Evolutionary conservation across 2,888 invertebrate species (phyloP), one percentile per base, ranked within the genome.

Genomic region (Clivina fossor): DNA sequence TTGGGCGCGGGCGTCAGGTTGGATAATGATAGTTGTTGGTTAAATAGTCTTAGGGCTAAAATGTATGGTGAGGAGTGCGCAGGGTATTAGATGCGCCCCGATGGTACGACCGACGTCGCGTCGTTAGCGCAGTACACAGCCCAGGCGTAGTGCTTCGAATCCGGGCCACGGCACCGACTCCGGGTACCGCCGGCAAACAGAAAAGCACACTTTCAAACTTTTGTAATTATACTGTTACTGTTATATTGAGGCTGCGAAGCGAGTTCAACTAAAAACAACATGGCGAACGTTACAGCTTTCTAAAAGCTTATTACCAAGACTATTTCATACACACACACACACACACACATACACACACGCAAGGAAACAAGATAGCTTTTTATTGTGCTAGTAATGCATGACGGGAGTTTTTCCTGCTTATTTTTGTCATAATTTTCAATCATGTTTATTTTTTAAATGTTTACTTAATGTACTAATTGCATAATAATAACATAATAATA

Each of bases 161-260:
- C n/a, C n/a, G n/a, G n/a, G 49, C 24, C 11, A 53, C 49, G 35
- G 43, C 53, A 44, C 44, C 44, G 44, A 44, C 53, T 35, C 53
- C 35, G 19, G 32, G 49, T 16, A 35, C n/a, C n/a, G n/a, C n/a
- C 38, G 38, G 38, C n/a, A n/a, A 53, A 53, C 53, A 53, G 53
- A 53, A 53, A 53, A 53, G 53, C 44, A 53, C 53, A 53, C 53
- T 53, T 41, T 53, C 35, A 53, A 53, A 53, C 53, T 53, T 53
- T 53, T 53, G 53, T 53, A 53, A 53, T 53, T 53, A 53, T 53
- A 43, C 19, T 32, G 53, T 53, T 53, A 53, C 43, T n/a, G 53
- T 53, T 53, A 53, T 53, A 53, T 35, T 51, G 51, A 51, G 43
- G 51, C 51, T 51, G 51, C 43, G 51, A 41, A 30, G 41, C 53